Evolutionary conservation across 2,113 vertebrate species (phyloP).

Genomic region (Sclerurus mexicanus): DNA sequence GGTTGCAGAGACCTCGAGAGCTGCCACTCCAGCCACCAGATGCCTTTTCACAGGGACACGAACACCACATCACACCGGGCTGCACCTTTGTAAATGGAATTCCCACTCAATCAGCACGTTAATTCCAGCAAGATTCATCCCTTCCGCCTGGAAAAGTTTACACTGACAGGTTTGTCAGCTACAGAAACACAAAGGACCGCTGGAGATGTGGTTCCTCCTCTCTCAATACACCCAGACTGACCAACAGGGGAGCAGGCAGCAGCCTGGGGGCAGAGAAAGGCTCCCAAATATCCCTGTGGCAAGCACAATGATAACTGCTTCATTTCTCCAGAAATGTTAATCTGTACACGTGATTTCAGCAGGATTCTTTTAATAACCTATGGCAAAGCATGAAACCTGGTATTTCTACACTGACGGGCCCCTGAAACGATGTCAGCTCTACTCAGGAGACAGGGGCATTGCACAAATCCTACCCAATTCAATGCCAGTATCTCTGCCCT

Average conservation of each 20-base stretch:
- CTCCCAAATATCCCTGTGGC: neutral
- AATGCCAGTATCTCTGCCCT: neutral
- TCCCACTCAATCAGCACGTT: neutral
- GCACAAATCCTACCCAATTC: neutral
- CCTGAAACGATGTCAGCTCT: neutral
- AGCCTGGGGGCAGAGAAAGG: neutral
- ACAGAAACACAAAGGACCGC: neutral
- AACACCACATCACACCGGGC: neutral
- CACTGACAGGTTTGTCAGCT: neutral
- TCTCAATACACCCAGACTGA: neutral
- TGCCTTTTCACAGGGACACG: neutral
- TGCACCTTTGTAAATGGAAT: neutral
- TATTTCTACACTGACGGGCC: neutral
- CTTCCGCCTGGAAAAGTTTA: neutral
- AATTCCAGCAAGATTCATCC: neutral
- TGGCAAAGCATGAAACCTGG: neutral
- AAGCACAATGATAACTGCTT: neutral
- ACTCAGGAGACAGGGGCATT: neutral
- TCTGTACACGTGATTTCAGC: neutral
- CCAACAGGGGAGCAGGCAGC: neutral
- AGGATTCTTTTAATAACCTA: neutral
- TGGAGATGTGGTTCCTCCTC: neutral
- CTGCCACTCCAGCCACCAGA: neutral
- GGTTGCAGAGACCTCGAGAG: neutral
- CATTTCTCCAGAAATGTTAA: neutral